Evolutionary conservation across 2,797 vertebrate genomes (phyloP).

Genomic region (Gymnothorax reevesii): DNA sequence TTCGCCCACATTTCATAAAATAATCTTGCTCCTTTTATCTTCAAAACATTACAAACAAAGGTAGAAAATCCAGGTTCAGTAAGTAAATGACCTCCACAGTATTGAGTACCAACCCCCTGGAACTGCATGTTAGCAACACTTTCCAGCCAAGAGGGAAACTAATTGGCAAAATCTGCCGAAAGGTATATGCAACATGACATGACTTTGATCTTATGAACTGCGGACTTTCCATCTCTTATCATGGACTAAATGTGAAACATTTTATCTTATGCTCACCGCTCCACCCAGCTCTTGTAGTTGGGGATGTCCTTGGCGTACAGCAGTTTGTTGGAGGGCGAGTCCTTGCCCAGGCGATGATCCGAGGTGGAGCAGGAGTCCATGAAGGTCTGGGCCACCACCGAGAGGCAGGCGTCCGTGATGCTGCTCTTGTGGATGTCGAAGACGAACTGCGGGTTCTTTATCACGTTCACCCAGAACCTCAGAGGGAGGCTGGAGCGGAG

Average conservation of each 20-base stretch:
- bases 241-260: background rate
- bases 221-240: too few species aligned
- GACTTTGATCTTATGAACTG: too few species aligned
- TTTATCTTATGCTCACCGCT: conserved; percentile 72
- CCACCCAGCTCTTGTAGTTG: conserved; percentile 95
- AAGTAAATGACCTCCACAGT: too few species aligned
- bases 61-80: too few species aligned
- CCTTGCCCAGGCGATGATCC: conserved; percentile 91
- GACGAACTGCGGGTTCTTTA: conserved; percentile 97
- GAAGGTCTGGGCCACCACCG: conserved; percentile 95
- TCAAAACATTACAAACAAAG: too few species aligned
- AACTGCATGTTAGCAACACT: too few species aligned
- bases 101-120: too few species aligned
- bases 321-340: conserved; percentile 92
- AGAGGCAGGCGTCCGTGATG: conserved; percentile 94
- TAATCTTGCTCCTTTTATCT: too few species aligned
- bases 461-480: conserved; percentile 96
- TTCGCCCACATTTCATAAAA: background rate
- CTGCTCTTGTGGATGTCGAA: conserved; percentile 97
- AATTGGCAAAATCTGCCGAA: too few species aligned
- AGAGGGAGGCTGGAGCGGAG: conserved; percentile 82
- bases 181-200: too few species aligned
- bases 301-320: conserved; percentile 96
- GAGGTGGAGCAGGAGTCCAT: conserved; percentile 98
- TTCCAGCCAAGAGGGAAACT: too few species aligned